Conservation (phyloP, 2,888 invertebrate species). For the Hofmannophila pseudospretella region DNA sequence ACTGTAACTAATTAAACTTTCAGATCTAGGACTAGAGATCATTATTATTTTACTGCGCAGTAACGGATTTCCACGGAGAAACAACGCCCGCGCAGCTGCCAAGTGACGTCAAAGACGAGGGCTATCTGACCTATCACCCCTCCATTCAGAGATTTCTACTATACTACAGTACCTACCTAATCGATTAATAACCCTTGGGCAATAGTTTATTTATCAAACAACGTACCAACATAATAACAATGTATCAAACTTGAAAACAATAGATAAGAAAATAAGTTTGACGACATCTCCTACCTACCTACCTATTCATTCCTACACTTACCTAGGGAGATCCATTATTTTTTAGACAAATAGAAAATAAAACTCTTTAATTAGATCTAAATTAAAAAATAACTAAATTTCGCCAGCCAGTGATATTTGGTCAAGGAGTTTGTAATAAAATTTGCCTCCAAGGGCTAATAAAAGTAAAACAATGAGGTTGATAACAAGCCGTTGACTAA, state of each 20-base stretch:
- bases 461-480: no score
- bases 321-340: no score
- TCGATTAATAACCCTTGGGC: conserved; percentile 17
- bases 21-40: conserved; percentile 8
- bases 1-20: conserved; percentile 12
- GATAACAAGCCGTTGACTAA: no score
- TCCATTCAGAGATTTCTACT: conserved; percentile 38
- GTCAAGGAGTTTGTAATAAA: no score
- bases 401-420: no score
- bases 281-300: not conserved
- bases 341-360: no score
- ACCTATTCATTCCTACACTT: no score
- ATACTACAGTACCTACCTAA: conserved; percentile 6
- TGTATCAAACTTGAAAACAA: conserved; percentile 12
- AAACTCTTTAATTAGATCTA: no score
- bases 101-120: conserved; percentile 25
- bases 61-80: conserved; percentile 13
- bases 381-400: no score
- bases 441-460: no score
- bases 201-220: conserved; percentile 11
- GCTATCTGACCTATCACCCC: conserved; percentile 27
- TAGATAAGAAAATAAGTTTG: conserved; percentile 3
- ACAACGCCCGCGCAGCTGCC: conserved; percentile 19
- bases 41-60: conserved; percentile 21
- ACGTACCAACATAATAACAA: not conserved